Conservation (phyloP, 2,888 invertebrate species). For the Neoascia interrupta region DNA sequence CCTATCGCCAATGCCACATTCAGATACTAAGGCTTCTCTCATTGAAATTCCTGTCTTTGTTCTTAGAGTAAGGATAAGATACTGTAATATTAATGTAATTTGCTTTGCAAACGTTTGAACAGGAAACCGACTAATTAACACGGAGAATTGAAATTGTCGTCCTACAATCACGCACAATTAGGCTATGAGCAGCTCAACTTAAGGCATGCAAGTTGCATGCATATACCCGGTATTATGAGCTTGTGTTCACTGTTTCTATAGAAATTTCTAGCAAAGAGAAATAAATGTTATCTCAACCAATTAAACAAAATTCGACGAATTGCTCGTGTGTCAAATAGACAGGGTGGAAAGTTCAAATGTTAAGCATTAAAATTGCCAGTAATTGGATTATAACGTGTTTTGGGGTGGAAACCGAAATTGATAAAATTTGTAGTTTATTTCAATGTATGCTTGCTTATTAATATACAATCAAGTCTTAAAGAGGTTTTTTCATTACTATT, state of each 20-base stretch:
- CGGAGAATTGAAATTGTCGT: slow-evolving; percentile 41
- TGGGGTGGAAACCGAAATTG: no score
- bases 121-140: slow-evolving; percentile 58
- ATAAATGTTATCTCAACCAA: slow-evolving; percentile 7
- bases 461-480: no score
- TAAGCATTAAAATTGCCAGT: slow-evolving; percentile 12
- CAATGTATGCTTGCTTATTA: no score
- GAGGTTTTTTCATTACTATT: no score
- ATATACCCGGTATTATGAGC: not conserved
- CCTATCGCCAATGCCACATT: no score
- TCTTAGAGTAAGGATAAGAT: no score
- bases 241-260: not conserved
- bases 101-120: slow-evolving; percentile 33
- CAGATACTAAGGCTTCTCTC: no score
- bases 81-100: slow-evolving; percentile 23
- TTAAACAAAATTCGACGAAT: not conserved
- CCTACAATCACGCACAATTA: slow-evolving; percentile 54
- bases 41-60: no score
- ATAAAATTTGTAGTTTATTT: no score
- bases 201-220: not conserved
- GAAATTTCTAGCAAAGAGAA: not conserved
- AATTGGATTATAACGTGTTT: slow-evolving; percentile 19
- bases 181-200: slow-evolving; percentile 37
- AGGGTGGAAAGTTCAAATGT: not conserved
- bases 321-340: no score